Conservation (phyloP, 2,888 invertebrate genomes). For the Leucoptera coffeella region DNA sequence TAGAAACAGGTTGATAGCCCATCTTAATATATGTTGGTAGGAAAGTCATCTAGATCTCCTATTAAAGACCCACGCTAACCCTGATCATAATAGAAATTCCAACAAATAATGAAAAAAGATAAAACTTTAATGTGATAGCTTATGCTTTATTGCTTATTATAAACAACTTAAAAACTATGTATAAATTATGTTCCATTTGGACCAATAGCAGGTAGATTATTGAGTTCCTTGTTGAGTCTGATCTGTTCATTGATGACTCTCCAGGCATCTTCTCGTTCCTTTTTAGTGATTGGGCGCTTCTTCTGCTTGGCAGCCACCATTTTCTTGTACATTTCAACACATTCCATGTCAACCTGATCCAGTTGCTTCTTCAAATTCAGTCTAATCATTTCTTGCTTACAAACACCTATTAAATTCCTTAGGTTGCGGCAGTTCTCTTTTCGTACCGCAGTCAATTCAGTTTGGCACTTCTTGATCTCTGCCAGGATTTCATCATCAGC, state of each 20-base stretch:
- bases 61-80: neutral
- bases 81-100: neutral
- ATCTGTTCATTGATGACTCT: slow-evolving; percentile 64
- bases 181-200: slow-evolving; percentile 38
- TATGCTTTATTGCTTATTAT: too few relatives aligned
- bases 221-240: slow-evolving; percentile 46
- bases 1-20: too few relatives aligned
- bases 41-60: neutral
- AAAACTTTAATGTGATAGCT: too few relatives aligned
- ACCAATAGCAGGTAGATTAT: slow-evolving; percentile 38
- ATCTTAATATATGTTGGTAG: too few relatives aligned
- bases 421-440: slow-evolving; percentile 75
- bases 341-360: slow-evolving; percentile 65
- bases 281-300: slow-evolving; percentile 69
- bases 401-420: slow-evolving; percentile 60
- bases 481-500: slow-evolving; percentile 82
- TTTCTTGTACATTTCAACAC: slow-evolving; percentile 80
- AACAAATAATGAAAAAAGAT: too few relatives aligned
- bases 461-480: slow-evolving; percentile 83
- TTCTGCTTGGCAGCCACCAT: slow-evolving; percentile 74
- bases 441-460: slow-evolving; percentile 70
- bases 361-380: slow-evolving; percentile 73
- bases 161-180: too few relatives aligned
- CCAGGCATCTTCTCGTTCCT: slow-evolving; percentile 77
- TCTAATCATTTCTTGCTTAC: slow-evolving; percentile 73